Evolutionary conservation across 2,797 vertebrate genomes (phyloP).

Genomic region (Acrocephalus scirpaceus): DNA sequence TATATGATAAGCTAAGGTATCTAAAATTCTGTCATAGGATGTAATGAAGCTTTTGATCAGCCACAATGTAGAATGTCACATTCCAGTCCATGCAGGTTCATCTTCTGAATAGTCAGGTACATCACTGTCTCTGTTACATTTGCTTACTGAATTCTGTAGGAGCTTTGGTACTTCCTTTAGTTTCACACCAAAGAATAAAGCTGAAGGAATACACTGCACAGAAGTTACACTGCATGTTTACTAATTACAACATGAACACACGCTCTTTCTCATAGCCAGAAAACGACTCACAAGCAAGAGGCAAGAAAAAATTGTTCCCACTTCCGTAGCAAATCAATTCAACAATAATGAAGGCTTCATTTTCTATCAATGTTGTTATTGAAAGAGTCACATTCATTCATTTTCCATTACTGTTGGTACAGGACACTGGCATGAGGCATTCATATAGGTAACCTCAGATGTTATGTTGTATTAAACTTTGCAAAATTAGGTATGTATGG

Average conservation of each 20-base stretch:
- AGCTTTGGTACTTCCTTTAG: not conserved
- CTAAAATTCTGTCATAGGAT: not conserved
- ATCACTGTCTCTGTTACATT: not conserved
- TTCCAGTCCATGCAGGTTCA: not conserved
- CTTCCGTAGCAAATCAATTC: not conserved
- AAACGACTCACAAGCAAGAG: not conserved
- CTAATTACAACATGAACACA: not conserved
- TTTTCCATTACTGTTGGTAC: not conserved
- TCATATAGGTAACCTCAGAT: not conserved
- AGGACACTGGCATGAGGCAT: not conserved
- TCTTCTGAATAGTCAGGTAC: not conserved
- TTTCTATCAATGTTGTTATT: not conserved
- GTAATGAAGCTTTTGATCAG: not conserved
- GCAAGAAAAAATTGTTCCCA: not conserved
- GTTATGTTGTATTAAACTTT: not conserved
- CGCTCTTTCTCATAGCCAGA: not conserved
- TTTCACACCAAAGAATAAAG: not conserved
- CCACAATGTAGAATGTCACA: not conserved
- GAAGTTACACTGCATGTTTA: not conserved
- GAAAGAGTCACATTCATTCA: not conserved
- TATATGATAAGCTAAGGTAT: not conserved
- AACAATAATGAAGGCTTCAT: not conserved
- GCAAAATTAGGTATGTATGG: not conserved
- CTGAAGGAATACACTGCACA: not conserved
- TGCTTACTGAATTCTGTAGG: not conserved